These are phyloP conservation scores for Hylomyscus alleni DNA, from an alignment of 2,797 vertebrate genomes.

Conservation along the genomic window DNA sequence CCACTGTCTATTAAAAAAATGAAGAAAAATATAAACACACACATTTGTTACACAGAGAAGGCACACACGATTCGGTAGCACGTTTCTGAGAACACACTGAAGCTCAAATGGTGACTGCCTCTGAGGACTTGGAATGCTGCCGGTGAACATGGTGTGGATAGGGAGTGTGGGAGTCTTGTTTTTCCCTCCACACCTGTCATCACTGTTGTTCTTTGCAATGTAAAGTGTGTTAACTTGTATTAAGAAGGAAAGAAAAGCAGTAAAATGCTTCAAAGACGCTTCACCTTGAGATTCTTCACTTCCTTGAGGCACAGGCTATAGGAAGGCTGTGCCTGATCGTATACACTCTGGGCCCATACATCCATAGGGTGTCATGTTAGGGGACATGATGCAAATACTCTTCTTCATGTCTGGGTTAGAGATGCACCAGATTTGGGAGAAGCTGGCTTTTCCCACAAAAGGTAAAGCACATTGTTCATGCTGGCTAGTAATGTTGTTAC, in stretches of 20 bases:
- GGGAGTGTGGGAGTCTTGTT: not conserved
- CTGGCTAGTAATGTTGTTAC: accelerated
- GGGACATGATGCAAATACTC: accelerated
- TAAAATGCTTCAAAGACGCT: not conserved
- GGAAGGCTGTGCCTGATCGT: accelerated
- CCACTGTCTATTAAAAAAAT: not conserved
- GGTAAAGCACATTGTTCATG: not conserved
- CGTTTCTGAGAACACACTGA: not conserved
- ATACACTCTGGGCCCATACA: accelerated
- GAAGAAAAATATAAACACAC: not conserved
- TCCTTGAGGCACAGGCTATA: not conserved
- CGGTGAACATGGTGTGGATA: accelerated
- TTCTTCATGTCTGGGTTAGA: not conserved
- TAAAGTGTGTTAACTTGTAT: not conserved
- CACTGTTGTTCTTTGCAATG: not conserved
- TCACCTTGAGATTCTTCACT: not conserved
- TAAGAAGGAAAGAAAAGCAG: not conserved
- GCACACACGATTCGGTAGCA: not conserved
- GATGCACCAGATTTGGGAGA: not conserved
- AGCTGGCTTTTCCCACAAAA: not conserved
- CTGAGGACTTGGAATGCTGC: not conserved
- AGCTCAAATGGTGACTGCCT: no score
- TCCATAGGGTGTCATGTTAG: accelerated
- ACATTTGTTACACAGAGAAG: not conserved
- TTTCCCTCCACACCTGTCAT: not conserved